Evolutionary conservation across 2,797 vertebrate genomes (phyloP).

Genomic region (Novumbra hubbsi): DNA sequence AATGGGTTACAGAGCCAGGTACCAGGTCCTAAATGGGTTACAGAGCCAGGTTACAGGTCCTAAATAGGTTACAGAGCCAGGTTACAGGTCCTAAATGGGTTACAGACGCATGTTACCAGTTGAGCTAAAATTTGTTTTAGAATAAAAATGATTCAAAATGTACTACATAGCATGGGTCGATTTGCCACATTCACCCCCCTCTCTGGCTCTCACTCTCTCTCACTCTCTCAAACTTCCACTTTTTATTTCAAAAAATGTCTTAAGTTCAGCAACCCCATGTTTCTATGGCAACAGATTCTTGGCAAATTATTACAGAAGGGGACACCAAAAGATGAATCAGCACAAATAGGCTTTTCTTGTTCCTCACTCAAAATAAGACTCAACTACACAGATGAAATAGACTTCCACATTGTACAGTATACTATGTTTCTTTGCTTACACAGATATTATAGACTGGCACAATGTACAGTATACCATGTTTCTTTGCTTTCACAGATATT

Average conservation of each 20-base stretch:
- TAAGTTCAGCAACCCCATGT: constrained; percentile 36
- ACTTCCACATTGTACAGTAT: too few species aligned
- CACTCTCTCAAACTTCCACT: neutral
- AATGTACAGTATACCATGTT: too few species aligned
- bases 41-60: neutral
- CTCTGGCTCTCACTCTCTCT: constrained; percentile 1
- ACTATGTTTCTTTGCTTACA: too few species aligned
- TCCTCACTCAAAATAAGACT: constrained; percentile 29
- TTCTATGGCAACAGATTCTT: constrained; percentile 44
- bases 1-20: neutral
- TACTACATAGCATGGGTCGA: neutral
- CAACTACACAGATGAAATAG: too few species aligned
- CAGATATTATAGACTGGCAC: too few species aligned
- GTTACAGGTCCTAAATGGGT: neutral
- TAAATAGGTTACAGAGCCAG: neutral
- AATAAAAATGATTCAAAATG: neutral
- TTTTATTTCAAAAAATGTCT: neutral
- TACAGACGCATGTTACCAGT: neutral
- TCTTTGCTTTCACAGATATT: neutral
- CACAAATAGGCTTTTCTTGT: constrained; percentile 13
- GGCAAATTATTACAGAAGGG: constrained; percentile 30
- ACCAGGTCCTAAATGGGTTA: neutral
- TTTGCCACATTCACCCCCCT: neutral
- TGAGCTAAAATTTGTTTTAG: neutral
- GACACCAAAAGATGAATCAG: constrained; percentile 14